Percentiles rank a stretch among this genome's conserved stretches.
These are phyloP conservation scores for Monopis laevigella DNA, from an alignment of 2,888 invertebrate genomes.

Conservation along the genomic window DNA sequence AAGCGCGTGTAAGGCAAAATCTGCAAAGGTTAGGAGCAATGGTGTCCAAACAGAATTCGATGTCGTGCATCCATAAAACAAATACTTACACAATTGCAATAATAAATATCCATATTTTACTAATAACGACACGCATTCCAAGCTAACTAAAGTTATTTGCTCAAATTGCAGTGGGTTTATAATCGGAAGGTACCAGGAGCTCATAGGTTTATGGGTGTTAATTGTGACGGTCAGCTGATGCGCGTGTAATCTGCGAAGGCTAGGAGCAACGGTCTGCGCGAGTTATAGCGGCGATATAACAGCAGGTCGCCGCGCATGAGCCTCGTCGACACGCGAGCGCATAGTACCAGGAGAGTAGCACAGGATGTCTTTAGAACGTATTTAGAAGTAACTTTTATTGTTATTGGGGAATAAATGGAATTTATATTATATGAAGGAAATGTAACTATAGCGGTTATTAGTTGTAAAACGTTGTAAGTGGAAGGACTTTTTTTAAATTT, in stretches of 20 bases:
- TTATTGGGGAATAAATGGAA: no score
- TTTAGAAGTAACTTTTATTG: conserved; percentile 1
- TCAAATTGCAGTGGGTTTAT: background rate
- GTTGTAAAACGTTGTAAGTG: no score
- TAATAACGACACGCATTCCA: no score
- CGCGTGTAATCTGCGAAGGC: conserved; percentile 7
- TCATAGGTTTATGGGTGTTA: conserved; percentile 31
- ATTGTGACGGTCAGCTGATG: conserved; percentile 7
- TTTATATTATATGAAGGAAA: no score
- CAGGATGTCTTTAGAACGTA: background rate
- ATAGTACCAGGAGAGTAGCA: conserved; percentile 2
- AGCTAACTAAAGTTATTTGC: no score
- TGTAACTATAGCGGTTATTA: no score
- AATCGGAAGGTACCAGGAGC: conserved; percentile 26
- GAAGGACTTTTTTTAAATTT: no score
- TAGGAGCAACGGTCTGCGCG: conserved; percentile 30
- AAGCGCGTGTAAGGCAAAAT: conserved; percentile 5
- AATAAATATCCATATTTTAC: no score
- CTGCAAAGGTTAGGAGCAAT: conserved; percentile 24
- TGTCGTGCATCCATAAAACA: no score
- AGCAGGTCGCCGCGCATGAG: conserved; percentile 23
- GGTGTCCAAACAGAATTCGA: no score
- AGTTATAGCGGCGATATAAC: conserved; percentile 34
- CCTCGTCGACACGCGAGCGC: conserved; percentile 26
- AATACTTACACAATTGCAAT: no score